Conservation (phyloP, 2,113 vertebrate species). For the Gymnocephalus cernua region DNA sequence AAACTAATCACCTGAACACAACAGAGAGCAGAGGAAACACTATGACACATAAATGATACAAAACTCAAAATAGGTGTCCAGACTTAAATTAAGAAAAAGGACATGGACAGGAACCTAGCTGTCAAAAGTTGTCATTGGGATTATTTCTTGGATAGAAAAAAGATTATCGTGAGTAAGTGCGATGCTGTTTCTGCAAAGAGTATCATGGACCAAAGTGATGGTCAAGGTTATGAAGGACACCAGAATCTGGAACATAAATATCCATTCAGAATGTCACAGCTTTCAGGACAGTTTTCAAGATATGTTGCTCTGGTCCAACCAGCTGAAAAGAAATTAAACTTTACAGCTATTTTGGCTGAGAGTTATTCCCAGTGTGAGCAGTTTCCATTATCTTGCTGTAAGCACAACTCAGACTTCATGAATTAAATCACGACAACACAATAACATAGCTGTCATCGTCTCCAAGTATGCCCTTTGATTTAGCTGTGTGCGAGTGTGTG, state of each 20-base stretch:
- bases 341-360: constrained; percentile 2
- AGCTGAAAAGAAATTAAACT: constrained; percentile 13
- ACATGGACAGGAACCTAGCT: neutral
- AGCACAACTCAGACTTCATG: constrained; percentile 2
- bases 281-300: neutral
- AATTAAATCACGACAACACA: constrained; percentile 25
- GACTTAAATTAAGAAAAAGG: neutral
- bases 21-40: constrained; percentile 10
- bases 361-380: neutral
- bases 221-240: neutral
- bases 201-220: neutral
- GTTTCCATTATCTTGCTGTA: constrained; percentile 15
- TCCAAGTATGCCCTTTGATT: constrained; percentile 28
- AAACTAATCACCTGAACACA: constrained; percentile 89
- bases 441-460: constrained; percentile 12
- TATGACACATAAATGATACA: neutral
- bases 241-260: neutral
- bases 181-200: neutral
- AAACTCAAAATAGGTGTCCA: neutral
- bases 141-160: neutral
- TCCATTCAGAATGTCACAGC: neutral
- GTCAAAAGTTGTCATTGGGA: neutral
- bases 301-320: neutral
- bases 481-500: neutral
- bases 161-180: neutral